Evolutionary conservation across 2,797 vertebrate genomes (phyloP), one percentile per base, ranked within the genome.

Genomic region (Periophthalmus magnuspinnatus): DNA sequence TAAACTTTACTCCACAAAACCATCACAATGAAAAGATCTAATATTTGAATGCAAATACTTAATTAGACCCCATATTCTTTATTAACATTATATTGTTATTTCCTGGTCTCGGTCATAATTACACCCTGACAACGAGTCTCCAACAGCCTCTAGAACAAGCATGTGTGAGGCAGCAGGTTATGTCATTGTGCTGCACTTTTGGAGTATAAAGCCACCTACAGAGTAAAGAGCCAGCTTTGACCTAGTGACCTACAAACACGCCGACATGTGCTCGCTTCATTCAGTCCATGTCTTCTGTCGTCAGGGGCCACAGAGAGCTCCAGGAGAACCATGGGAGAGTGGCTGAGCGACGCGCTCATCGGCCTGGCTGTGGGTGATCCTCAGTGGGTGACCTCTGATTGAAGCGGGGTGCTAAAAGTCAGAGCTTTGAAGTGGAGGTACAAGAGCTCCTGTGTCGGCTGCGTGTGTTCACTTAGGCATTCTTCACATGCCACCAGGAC

Each of bases 351-450:
- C 78, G 73, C 68, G 72, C 72, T 80, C 72, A 68, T 76, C 72
- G 7, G 24, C 0, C 78, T 76, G 84, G 76, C 78, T 57, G 84
- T 83, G 84, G 84, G 85, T 72, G 86, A 83, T 89, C 85, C 71
- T 67, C 77, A 63, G 77, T 7, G 67, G 68, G 73, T 87, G 88
- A 90, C 87, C 87, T 75, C 80, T 71, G 60, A 75, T 72, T 89
- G 82, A 89, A 81, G 84, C 66, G 0, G 36, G 73, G 77, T 69
- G 84, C 70, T 65, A 87, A 82, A 85, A 85, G 89, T 88, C 85
- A 84, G 48, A 73, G 75, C 85, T 90, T 91, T 91, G 86, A 89
- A 87, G 84, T 75, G 69, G 68, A 63, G 58, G 67, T 77, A 87
- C 68, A 81, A 79, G 69, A 67, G 68, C 64, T 59, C 8, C 22